These are phyloP conservation scores for Malacoraja senta DNA, from an alignment of 2,797 vertebrate species.

Conservation along the genomic window DNA sequence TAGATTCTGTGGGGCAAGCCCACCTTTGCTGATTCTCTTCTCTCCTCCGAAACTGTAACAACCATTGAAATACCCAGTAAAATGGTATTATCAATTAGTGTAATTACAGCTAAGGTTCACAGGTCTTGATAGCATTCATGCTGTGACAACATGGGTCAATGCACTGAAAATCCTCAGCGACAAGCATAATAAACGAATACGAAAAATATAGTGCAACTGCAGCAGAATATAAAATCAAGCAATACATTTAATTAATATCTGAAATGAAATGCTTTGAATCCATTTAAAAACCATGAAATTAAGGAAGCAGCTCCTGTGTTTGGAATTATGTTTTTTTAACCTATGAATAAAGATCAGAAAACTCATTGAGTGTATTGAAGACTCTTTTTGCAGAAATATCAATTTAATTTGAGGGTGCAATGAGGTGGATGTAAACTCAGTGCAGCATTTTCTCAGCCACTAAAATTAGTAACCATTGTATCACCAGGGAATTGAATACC, in stretches of 20 bases:
- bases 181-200: not conserved
- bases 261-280: not conserved
- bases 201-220: not conserved
- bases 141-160: not conserved
- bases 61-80: not conserved
- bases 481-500: not conserved
- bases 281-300: not conserved
- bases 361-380: not conserved
- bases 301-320: not conserved
- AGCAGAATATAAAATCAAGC: not conserved
- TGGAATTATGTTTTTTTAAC: not conserved
- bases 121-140: not conserved
- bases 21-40: not conserved
- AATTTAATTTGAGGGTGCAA: not conserved
- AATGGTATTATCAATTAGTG: not conserved
- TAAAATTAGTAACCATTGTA: not conserved
- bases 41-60: not conserved
- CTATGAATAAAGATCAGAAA: not conserved
- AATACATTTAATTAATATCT: not conserved
- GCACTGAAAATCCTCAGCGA: not conserved
- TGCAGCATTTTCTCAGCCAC: not conserved
- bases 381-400: not conserved
- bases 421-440: not conserved
- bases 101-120: not conserved
- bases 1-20: not conserved